phyloP scores from a whole-genome alignment of 2,113 vertebrate species.

The Dicrurus megarhynchus region DNA sequence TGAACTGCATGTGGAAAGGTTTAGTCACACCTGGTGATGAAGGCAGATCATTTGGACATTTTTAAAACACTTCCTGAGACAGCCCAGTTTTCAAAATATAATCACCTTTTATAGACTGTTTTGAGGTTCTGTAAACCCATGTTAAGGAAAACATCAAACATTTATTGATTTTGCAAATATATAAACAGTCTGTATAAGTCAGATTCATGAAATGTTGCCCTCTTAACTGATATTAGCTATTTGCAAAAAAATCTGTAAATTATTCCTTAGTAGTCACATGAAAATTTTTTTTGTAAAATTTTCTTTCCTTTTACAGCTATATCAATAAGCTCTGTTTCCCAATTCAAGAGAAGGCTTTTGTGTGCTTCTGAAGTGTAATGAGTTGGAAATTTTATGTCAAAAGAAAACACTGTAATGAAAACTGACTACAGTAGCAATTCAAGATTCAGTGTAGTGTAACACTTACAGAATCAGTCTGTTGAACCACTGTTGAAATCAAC shows the following conservation, averaged over 20 bases:
- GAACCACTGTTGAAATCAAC: not conserved
- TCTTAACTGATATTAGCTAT: not conserved
- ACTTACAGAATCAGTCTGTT: not conserved
- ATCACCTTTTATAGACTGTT: not conserved
- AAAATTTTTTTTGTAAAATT: not conserved
- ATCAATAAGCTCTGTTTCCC: not conserved
- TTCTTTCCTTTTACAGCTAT: not conserved
- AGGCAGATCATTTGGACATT: not conserved
- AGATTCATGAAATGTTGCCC: not conserved
- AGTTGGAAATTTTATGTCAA: slow-evolving; percentile 7
- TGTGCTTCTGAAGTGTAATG: slow-evolving; percentile 10
- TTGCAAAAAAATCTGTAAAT: not conserved
- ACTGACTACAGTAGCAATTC: slow-evolving; percentile 1
- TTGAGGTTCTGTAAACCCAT: not conserved
- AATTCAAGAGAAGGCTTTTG: not conserved
- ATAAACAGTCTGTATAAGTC: not conserved
- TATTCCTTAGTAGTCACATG: not conserved
- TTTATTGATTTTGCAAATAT: not conserved
- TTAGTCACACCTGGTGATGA: not conserved
- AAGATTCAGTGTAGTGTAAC: slow-evolving; percentile 1
- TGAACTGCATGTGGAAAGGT: not conserved
- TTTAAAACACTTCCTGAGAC: not conserved
- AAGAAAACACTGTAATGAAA: slow-evolving; percentile 36
- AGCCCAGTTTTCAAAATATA: not conserved
- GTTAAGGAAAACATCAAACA: not conserved